A percentile compares a stretch with the other conserved stretches of the same genome.
phyloP scores from a whole-genome alignment of 2,797 vertebrate species.

The Microcaecilia unicolor region DNA sequence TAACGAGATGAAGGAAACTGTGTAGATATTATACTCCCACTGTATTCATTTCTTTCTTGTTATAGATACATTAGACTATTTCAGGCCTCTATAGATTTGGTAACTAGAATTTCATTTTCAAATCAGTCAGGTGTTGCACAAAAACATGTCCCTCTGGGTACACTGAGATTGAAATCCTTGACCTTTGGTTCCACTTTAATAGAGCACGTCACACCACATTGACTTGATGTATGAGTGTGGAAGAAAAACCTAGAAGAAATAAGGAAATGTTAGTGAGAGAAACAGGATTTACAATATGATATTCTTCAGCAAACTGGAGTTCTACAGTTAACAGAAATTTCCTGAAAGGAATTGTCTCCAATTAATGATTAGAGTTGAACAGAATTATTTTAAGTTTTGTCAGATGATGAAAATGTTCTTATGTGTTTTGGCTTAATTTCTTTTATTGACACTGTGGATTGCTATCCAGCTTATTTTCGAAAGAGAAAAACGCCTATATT shows the following conservation, averaged over 20 bases:
- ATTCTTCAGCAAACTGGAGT: no score
- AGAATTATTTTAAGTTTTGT: no score
- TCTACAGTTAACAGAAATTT: no score
- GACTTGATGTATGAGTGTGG: conserved; percentile 21
- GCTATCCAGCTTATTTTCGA: no score
- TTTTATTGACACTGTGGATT: no score
- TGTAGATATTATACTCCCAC: conserved; percentile 21
- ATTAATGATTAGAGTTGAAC: no score
- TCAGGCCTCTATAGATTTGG: conserved; percentile 25
- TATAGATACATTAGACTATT: neutral
- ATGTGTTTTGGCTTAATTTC: no score
- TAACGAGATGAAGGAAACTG: conserved; percentile 31
- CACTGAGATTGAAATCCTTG: conserved; percentile 30
- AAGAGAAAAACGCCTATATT: no score
- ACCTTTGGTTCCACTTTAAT: conserved; percentile 26
- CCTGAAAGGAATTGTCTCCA: no score
- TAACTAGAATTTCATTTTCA: conserved; percentile 32
- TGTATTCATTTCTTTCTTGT: conserved; percentile 22
- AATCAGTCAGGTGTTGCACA: conserved; percentile 25
- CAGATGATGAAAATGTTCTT: no score
- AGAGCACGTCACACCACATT: conserved; percentile 9
- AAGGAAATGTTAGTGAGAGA: conserved; percentile 10
- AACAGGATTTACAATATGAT: no score
- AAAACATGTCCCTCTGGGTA: conserved; percentile 23
- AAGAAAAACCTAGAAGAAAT: conserved; percentile 11